phyloP scores from a whole-genome alignment of 2,797 vertebrate species.

The Phoxinus dragarum region DNA sequence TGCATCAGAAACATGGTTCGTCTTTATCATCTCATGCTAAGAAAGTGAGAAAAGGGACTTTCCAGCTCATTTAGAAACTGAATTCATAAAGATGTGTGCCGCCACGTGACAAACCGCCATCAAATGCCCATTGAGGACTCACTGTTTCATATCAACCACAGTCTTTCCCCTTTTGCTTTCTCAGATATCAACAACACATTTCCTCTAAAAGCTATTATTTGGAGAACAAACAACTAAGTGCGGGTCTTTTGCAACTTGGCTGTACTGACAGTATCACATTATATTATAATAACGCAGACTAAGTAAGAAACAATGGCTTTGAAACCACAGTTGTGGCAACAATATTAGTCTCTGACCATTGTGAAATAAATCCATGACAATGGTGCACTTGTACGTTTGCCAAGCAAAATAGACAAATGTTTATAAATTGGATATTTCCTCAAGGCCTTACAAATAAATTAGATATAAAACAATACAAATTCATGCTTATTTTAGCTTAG shows the following conservation, averaged over 20 bases:
- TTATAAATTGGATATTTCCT: neutral
- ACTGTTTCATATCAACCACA: conserved; percentile 34
- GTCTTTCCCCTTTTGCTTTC: conserved; percentile 34
- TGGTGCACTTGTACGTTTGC: neutral
- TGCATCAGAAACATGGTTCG: conserved; percentile 28
- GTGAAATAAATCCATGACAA: neutral
- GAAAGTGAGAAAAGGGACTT: conserved; percentile 54
- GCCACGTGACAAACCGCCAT: conserved; percentile 1
- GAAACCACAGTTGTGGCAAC: neutral
- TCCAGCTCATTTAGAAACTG: conserved; percentile 55
- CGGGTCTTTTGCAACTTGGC: neutral
- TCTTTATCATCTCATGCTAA: conserved; percentile 26
- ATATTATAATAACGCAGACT: neutral
- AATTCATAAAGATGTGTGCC: conserved; percentile 28
- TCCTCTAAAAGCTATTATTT: conserved; percentile 24
- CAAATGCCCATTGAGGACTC: neutral
- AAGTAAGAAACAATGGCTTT: neutral
- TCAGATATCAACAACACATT: conserved; percentile 28
- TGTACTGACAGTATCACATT: conserved; percentile 3
- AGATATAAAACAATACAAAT: neutral
- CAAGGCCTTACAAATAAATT: neutral
- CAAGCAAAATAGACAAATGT: neutral
- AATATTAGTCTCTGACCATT: neutral
- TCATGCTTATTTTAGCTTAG: neutral
- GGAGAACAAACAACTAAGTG: conserved; percentile 19